Evolutionary conservation across 2,113 vertebrate species (phyloP), one percentile per base, ranked within the genome.

Genomic region (Phaetusa simplex): DNA sequence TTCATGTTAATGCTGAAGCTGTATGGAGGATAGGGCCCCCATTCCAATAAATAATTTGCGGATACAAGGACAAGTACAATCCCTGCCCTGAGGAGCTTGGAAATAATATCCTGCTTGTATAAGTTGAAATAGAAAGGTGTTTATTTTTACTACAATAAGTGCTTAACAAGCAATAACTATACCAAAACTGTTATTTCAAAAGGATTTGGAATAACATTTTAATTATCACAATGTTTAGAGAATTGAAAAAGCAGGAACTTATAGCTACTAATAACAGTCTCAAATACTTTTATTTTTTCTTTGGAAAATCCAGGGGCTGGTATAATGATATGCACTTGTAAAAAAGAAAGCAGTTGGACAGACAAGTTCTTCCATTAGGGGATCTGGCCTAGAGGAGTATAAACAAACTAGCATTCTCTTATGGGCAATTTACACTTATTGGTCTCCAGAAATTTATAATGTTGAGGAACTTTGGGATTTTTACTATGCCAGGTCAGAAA

Each of bases 81-180:
- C 92, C 90, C 47, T 91, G 83, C 94, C 90, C 80, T 67, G 69
- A 96, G 72, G 82, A 96, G 49, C 52, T 27, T 72, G 65, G 88
- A 97, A 95, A 96, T 92, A 96, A 97, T 94, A 97, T 89, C 86
- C 83, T 94, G 88, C 86, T 93, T 76, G 56, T 95, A 10, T 89
- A 92, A 91, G 66, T 26, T 92, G 77, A 92, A 95, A 91, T 65
- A 86, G 61, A 91, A 96, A 96, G 83, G 88, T 84, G 80, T 95
- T 97, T 94, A 97, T 95, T 95, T 95, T 93, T 92, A 88, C 86
- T 93, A 56, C 40, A 92, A 2, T 67, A 91, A 96, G 83, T 86
- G 56, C 91, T 95, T 95, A 96, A 89, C 52, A 84, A 64, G 80
- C 81, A 97, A 65, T 95, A 87, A 79, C 80, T 86, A 86, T 90